Evolutionary conservation across 2,888 invertebrate genomes (phyloP), one percentile per base, ranked within the genome.

Genomic region (Tiliacea aurago): DNA sequence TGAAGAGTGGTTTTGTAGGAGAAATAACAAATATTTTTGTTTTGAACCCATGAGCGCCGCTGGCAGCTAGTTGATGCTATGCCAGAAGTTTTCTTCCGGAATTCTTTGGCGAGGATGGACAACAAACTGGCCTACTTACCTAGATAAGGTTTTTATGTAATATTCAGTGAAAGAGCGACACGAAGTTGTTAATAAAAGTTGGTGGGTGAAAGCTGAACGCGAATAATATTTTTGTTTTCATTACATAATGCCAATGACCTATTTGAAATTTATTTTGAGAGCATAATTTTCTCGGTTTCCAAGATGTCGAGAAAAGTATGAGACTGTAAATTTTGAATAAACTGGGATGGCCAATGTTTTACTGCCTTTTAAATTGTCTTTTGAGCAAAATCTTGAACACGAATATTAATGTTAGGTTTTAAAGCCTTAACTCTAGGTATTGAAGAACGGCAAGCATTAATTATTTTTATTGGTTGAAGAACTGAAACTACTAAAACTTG

Each of bases 41-140:
- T 81, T 81, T 71, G 74, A 71, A 78, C 70, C 68, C 51, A 70
- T 23, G 76, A 85, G 87, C 89, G 89, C 86, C 87, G 75, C 82
- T 91, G 92, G 91, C 92, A 90, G 81, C 84, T 70, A 77, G 80
- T 90, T 92, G 93, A 91, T 74, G 78, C 28, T 62, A 74, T 88
- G 93, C 93, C 93, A 94, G 86, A 81, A 87, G 70, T 70, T 75
- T 45, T 80, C 88, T 92, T 92, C 92, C 92, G 91, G 89, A 87
- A 86, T 86, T 84, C 80, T 84, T 89, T 89, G 89, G 88, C 89
- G 88, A 72, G 67, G 84, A 78, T 76, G 75, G 74, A 66, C 75
- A 74, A 70, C 45, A 76, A 79, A 67, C 71, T 86, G 86, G 70
- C 86, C 86, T 76, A 86, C 56, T 87, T 87, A 71, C 79, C 79